These are phyloP conservation scores for Tupaia chinensis DNA, from an alignment of 2,113 vertebrate species.

Conservation along the genomic window DNA sequence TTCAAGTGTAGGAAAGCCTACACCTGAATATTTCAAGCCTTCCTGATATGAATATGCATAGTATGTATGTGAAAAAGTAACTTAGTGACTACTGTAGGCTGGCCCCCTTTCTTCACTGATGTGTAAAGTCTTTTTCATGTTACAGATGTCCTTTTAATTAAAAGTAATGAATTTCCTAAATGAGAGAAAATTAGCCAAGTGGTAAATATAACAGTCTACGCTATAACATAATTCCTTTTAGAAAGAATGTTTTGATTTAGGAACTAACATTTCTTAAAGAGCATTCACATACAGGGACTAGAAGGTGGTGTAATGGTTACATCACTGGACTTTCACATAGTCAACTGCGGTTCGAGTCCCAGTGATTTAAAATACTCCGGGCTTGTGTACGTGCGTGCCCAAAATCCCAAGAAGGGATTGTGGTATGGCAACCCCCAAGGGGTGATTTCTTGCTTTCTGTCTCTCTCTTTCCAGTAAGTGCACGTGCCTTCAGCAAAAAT, in stretches of 20 bases:
- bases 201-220: background rate
- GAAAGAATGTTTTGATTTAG: background rate
- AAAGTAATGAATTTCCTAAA: constrained; percentile 18
- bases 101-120: background rate
- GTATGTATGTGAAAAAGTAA: constrained; percentile 1
- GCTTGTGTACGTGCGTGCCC: too few relatives aligned
- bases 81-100: background rate
- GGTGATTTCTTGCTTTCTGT: too few relatives aligned
- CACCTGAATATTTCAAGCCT: constrained; percentile 70
- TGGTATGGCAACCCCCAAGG: too few relatives aligned
- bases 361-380: too few relatives aligned
- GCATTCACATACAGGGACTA: too few relatives aligned
- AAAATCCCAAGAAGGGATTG: too few relatives aligned
- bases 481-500: too few relatives aligned
- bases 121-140: constrained; percentile 15
- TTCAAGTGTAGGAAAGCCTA: constrained; percentile 77
- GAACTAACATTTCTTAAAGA: background rate
- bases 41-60: background rate
- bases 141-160: constrained; percentile 7
- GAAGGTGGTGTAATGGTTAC: too few relatives aligned
- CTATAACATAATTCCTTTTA: background rate
- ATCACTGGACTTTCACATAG: too few relatives aligned
- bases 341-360: too few relatives aligned
- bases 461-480: too few relatives aligned
- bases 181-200: background rate